Evolutionary conservation across 2,113 vertebrate genomes (phyloP).

Genomic region (Rallus limicola): DNA sequence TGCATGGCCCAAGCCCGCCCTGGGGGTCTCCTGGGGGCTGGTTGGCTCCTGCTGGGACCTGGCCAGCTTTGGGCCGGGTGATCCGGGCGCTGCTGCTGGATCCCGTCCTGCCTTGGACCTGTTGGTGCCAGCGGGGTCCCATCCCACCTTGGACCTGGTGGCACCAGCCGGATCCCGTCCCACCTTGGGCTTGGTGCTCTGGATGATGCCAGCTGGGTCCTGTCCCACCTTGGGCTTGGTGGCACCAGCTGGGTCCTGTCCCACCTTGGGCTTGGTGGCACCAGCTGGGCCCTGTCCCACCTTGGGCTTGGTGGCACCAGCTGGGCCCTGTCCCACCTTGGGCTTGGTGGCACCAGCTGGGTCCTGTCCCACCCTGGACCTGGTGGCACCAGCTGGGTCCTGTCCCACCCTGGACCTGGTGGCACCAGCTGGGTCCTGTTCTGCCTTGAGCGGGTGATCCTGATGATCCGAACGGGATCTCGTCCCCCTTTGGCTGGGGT

Average conservation of each 20-base stretch:
- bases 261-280: neutral
- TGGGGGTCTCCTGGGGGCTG: neutral
- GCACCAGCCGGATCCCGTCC: rapidly evolving
- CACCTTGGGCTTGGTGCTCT: neutral
- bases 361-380: neutral
- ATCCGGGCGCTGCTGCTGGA: neutral
- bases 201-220: rapidly evolving
- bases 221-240: neutral
- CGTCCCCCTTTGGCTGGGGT: neutral
- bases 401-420: neutral
- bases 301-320: neutral
- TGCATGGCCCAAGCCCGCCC: neutral
- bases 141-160: neutral
- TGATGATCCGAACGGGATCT: neutral
- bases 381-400: neutral
- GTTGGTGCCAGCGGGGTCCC: neutral
- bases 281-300: neutral
- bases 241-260: neutral
- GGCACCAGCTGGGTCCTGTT: neutral
- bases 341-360: neutral
- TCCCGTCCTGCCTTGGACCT: neutral
- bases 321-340: neutral
- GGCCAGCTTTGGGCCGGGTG: neutral
- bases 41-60: neutral
- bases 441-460: neutral